Percentiles rank a stretch among this genome's conserved stretches.
Conservation (phyloP, 2,888 invertebrate species). For the Parasteatoda lunata region DNA sequence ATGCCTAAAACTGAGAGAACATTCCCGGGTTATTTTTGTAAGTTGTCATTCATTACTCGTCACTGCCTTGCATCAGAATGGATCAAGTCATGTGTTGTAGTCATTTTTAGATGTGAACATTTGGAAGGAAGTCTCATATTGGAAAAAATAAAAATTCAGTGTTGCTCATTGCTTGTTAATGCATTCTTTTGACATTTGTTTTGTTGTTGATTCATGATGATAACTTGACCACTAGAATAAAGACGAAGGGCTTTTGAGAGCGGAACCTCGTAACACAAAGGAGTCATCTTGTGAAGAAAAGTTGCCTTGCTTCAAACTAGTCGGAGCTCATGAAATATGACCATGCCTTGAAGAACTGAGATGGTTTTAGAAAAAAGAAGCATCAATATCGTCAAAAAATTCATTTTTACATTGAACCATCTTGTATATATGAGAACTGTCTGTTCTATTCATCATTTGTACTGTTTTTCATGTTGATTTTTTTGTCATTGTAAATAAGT, state of each 20-base stretch:
- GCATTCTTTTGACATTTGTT: constrained; percentile 32
- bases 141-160: constrained; percentile 14
- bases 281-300: constrained; percentile 23
- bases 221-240: constrained; percentile 38
- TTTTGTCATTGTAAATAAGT: constrained; percentile 58
- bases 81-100: constrained; percentile 19
- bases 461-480: constrained; percentile 61
- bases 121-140: background rate
- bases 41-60: constrained; percentile 52
- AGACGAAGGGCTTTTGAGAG: constrained; percentile 14
- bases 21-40: constrained; percentile 67
- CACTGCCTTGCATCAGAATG: constrained; percentile 58
- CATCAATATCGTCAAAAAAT: constrained; percentile 56
- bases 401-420: constrained; percentile 49
- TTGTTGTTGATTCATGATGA: constrained; percentile 28
- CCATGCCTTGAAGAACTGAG: constrained; percentile 45
- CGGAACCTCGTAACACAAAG: constrained; percentile 6
- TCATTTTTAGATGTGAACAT: background rate
- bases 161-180: constrained; percentile 50
- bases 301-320: constrained; percentile 61
- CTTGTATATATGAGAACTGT: constrained; percentile 63
- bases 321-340: constrained; percentile 63
- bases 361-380: constrained; percentile 12
- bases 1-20: constrained; percentile 35
- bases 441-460: constrained; percentile 54